Base-by-base conservation (phyloP, 2,888 invertebrate genomes). In the Hirtodrosophila trivittata region DNA sequence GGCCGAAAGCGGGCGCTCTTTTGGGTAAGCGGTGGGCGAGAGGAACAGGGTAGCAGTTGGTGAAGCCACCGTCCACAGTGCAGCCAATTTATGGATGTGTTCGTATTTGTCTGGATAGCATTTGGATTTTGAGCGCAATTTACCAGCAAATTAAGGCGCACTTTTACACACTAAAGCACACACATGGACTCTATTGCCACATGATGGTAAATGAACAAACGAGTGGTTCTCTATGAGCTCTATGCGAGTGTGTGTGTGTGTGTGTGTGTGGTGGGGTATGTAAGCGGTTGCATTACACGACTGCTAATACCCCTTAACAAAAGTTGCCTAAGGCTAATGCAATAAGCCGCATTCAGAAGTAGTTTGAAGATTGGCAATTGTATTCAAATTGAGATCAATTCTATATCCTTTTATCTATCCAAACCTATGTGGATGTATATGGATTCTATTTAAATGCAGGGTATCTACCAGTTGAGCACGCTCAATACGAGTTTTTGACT, bases 141-240 rank as follows among this genome's bases (percentile, higher is more conserved):
- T 82, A 76, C 66, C 83, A 76, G 86, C 71, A 85, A 83, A 82
- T 82, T 82, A 82, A 82, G 82, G 69, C 68, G 60, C 68, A 72
- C 59, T 62, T 57, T 58, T 35, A 65, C 46, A 66, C 64, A 57
- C 35, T 54, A 49, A 60, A 54, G 52, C 70, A 64, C 59, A 63
- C 62, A 63, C 49, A 28, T 10, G 28, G 46, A 45, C 18, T 35
- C 18, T 66, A 66, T 60, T 66, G 56, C 68, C 62, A 63, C 51
- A 66, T 66, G 66, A 66, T 66, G 66, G 66, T 66, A 13, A 33
- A 12, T 12, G 33, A 33, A 9, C 13, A 12, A 12, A 33, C 13
- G 33, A 10, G 10, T 33, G 33, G 5, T 5, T 33, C 28, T 28
- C 9, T 28, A n/a, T 28, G 28, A 9, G 28, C 28, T 7, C 5